phyloP scores from a whole-genome alignment of 2,113 vertebrate genomes.

The Pelusios castaneus region DNA sequence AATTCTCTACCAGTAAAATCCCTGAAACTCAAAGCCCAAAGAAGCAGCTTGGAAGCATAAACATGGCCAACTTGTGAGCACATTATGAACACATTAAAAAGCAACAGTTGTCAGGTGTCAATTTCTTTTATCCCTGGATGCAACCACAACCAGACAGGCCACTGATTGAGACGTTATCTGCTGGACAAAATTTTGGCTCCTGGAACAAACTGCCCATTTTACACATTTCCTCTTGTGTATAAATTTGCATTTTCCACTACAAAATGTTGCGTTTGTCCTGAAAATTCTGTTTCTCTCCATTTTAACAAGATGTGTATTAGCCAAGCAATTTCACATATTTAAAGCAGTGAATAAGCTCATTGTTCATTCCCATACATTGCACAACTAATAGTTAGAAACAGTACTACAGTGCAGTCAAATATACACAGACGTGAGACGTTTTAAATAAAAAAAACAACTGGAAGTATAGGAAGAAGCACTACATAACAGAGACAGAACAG shows the following conservation, averaged over 20 bases:
- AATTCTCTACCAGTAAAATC: constrained; percentile 35
- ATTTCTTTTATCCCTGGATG: neutral
- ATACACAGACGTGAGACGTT: neutral
- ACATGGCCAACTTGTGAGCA: neutral
- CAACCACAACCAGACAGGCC: neutral
- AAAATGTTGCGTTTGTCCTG: neutral
- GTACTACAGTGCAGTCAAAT: neutral
- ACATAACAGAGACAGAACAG: neutral
- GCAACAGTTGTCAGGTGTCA: neutral
- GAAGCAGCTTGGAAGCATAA: constrained; percentile 21
- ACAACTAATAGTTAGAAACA: neutral
- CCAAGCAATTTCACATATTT: neutral
- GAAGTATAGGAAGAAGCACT: neutral
- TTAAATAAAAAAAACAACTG: neutral
- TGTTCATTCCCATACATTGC: neutral
- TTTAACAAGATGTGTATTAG: constrained; percentile 5
- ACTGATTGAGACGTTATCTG: neutral
- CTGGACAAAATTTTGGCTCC: neutral
- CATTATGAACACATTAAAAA: neutral
- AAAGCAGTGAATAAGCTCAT: neutral
- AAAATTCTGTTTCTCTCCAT: neutral
- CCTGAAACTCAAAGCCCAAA: constrained; percentile 28
- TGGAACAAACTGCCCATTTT: neutral
- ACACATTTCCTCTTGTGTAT: neutral
- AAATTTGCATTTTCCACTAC: neutral